phyloP scores from a whole-genome alignment of 2,888 invertebrate genomes.

The Biston stratarius region DNA sequence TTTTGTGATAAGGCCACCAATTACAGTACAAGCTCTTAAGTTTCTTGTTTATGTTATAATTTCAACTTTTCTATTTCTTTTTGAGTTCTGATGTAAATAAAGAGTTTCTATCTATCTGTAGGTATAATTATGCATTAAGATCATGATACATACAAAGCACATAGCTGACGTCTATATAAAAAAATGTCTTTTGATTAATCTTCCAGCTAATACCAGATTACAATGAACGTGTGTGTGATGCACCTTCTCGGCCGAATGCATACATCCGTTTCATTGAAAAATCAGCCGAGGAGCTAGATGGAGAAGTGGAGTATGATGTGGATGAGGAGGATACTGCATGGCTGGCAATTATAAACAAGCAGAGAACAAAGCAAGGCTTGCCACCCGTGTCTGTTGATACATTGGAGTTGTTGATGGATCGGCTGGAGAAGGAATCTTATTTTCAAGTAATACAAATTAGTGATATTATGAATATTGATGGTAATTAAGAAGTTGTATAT shows the following conservation, averaged over 20 bases:
- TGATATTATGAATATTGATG: not conserved
- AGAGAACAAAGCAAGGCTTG: constrained; percentile 90
- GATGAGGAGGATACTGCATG: constrained; percentile 99
- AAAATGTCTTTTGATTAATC: too few relatives aligned
- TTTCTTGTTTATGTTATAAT: too few relatives aligned
- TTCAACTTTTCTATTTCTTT: too few relatives aligned
- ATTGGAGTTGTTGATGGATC: constrained; percentile 98
- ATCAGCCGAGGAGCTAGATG: constrained; percentile 97
- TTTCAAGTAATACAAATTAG: constrained; percentile 88
- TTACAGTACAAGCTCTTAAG: too few relatives aligned
- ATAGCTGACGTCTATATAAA: too few relatives aligned
- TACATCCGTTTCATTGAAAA: constrained; percentile 98
- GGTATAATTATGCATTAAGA: too few relatives aligned
- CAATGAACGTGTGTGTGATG: constrained; percentile 90
- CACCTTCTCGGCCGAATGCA: constrained; percentile 94
- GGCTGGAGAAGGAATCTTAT: constrained; percentile 98
- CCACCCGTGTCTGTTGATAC: constrained; percentile 94
- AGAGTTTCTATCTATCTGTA: too few relatives aligned
- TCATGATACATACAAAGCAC: too few relatives aligned
- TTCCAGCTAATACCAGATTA: constrained; percentile 90
- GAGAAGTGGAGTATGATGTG: constrained; percentile 97
- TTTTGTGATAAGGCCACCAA: too few relatives aligned
- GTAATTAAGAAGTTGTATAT: too few relatives aligned
- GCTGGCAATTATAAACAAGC: constrained; percentile 95
- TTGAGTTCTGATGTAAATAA: too few relatives aligned